Evolutionary conservation across 2,888 invertebrate species (phyloP).

Genomic region (Thecocarcelia acutangulata): DNA sequence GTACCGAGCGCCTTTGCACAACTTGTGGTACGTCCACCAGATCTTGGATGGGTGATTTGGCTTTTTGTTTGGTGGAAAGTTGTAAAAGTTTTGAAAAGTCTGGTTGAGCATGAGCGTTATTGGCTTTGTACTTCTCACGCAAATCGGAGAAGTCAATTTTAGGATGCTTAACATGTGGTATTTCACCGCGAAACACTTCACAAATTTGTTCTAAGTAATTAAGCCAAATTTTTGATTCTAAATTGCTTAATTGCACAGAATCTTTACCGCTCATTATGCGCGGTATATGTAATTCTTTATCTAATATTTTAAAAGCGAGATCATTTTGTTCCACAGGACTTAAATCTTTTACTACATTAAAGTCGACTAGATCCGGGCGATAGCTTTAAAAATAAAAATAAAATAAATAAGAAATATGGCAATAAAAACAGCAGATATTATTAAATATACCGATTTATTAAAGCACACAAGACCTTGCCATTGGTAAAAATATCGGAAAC

Average conservation of each 20-base stretch:
- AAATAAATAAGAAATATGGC: neutral
- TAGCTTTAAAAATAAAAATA: constrained; percentile 84
- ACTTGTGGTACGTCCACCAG: constrained; percentile 77
- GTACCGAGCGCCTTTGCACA: constrained; percentile 77
- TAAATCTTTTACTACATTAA: constrained; percentile 85
- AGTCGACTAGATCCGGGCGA: constrained; percentile 93
- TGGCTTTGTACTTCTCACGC: constrained; percentile 78
- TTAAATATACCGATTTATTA: constrained; percentile 79
- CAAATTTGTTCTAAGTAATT: constrained; percentile 94
- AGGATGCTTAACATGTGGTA: constrained; percentile 90
- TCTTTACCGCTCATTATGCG: constrained; percentile 90
- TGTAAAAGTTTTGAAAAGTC: constrained; percentile 80
- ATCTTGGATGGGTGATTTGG: constrained; percentile 80
- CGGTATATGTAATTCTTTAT: constrained; percentile 89
- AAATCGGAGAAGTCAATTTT: constrained; percentile 84
- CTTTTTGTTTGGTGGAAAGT: constrained; percentile 76
- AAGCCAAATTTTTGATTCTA: constrained; percentile 83
- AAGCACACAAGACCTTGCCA: constrained; percentile 80
- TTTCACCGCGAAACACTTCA: constrained; percentile 94
- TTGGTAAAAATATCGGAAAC: constrained; percentile 80
- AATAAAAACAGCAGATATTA: neutral
- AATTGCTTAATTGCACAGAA: constrained; percentile 79
- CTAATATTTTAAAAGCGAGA: constrained; percentile 92
- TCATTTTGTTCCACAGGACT: constrained; percentile 88
- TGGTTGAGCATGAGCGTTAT: constrained; percentile 77